phyloP scores from a whole-genome alignment of 1,140 invertebrate species.

The Cyclargus thomasi region DNA sequence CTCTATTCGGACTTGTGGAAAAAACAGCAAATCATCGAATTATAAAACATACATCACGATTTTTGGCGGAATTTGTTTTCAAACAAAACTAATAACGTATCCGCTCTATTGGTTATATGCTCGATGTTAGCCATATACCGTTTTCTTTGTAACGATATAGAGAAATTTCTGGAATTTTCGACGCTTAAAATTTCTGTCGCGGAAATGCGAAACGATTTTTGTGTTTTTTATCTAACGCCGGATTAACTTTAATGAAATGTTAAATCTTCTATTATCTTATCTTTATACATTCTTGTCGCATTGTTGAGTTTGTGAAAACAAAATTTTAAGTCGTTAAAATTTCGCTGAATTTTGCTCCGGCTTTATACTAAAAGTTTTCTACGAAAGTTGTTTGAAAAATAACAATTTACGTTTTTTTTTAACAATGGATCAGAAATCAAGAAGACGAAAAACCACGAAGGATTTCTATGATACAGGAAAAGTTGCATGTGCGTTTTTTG shows the following conservation, averaged over 20 bases:
- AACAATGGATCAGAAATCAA: too few species aligned
- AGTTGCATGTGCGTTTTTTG: too few species aligned
- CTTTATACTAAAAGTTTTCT: neutral
- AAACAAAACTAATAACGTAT: too few species aligned
- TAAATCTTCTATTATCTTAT: constrained; percentile 1
- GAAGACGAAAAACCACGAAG: too few species aligned
- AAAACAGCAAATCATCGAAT: too few species aligned
- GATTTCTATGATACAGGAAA: too few species aligned
- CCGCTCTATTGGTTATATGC: too few species aligned
- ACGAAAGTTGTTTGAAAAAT: neutral
- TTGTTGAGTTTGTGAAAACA: neutral
- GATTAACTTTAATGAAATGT: neutral
- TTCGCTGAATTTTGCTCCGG: neutral
- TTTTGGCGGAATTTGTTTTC: too few species aligned
- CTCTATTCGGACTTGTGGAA: too few species aligned
- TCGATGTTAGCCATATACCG: too few species aligned
- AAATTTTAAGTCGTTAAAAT: neutral
- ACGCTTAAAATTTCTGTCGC: neutral
- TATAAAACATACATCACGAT: too few species aligned
- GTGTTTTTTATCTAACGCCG: neutral
- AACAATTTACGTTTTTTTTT: too few species aligned
- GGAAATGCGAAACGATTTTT: neutral
- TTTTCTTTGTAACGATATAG: neutral
- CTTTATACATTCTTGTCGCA: neutral
- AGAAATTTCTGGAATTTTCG: neutral